Conservation (phyloP, 2,113 vertebrate genomes). For the Microcebus jonahi region DNA sequence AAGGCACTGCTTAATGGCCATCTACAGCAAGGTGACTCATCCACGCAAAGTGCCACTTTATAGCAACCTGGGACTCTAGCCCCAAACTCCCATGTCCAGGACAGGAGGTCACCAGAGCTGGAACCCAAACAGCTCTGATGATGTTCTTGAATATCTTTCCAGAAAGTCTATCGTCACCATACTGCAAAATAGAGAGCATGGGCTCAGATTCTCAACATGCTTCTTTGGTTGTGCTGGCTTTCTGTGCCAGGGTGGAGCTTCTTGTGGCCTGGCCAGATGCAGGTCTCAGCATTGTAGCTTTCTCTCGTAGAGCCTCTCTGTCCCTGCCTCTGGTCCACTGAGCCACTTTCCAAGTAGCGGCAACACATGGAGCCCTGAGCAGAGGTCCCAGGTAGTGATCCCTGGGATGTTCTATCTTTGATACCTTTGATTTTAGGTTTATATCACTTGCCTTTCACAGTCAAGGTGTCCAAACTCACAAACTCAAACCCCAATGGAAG, state of each 20-base stretch:
- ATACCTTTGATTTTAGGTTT: not conserved
- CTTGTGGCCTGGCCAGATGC: not conserved
- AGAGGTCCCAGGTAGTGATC: not conserved
- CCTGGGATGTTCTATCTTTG: not conserved
- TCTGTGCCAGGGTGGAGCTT: rapidly evolving
- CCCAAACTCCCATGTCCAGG: not conserved
- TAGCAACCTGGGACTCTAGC: not conserved
- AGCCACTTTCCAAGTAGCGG: not conserved
- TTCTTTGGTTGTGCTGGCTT: not conserved
- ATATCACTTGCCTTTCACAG: rapidly evolving
- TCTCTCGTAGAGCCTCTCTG: too few species aligned
- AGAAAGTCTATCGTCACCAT: too few species aligned
- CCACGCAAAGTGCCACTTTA: not conserved
- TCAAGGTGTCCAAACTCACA: too few species aligned
- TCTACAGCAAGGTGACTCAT: too few species aligned
- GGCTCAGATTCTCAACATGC: not conserved
- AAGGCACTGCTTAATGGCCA: too few species aligned
- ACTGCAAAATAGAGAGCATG: too few species aligned
- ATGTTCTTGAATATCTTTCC: not conserved
- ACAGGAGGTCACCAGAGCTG: not conserved
- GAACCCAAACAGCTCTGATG: not conserved
- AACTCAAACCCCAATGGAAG: not conserved
- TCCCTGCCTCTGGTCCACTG: not conserved
- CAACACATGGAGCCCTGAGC: too few species aligned
- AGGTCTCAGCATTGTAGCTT: not conserved